Percentiles rank a stretch among this genome's conserved stretches.
These are phyloP conservation scores for Epinephelus coioides DNA, from an alignment of 2,797 vertebrate species.

Conservation along the genomic window DNA sequence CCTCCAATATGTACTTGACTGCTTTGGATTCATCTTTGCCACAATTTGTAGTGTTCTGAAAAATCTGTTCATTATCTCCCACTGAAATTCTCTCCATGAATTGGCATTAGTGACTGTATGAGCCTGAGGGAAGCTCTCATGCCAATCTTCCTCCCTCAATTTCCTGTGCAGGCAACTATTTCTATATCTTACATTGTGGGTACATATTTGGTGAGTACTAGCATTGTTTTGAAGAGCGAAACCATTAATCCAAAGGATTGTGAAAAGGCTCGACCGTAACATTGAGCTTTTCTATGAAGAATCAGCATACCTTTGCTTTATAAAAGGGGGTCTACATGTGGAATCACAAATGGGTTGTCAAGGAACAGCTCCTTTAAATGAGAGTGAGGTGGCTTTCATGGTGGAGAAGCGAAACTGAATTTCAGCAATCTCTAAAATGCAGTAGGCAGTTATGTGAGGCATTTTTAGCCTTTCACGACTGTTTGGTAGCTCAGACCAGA, in stretches of 20 bases:
- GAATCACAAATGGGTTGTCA: slow-evolving; percentile 56
- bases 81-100: not conserved
- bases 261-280: slow-evolving; percentile 49
- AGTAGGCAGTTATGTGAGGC: slow-evolving; percentile 35
- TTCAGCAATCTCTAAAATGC: slow-evolving; percentile 58
- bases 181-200: not conserved
- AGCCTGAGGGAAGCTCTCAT: not conserved
- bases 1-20: not conserved
- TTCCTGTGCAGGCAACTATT: not conserved
- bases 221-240: slow-evolving; percentile 20
- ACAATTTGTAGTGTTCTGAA: not conserved
- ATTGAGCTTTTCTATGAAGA: slow-evolving; percentile 18
- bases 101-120: not conserved
- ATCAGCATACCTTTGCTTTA: slow-evolving; percentile 34
- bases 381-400: slow-evolving; percentile 37
- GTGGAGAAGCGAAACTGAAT: slow-evolving; percentile 38
- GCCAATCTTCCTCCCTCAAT: not conserved
- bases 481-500: not conserved
- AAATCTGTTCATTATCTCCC: not conserved
- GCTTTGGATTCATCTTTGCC: not conserved
- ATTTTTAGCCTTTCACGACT: slow-evolving; percentile 50
- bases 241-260: slow-evolving; percentile 37
- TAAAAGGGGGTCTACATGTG: slow-evolving; percentile 37
- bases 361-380: slow-evolving; percentile 40
- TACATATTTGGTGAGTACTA: slow-evolving; percentile 13